Evolutionary conservation across 1,140 invertebrate genomes (phyloP), one percentile per base, ranked within the genome.

Genomic region (Pseudachorutes palmiensis): DNA sequence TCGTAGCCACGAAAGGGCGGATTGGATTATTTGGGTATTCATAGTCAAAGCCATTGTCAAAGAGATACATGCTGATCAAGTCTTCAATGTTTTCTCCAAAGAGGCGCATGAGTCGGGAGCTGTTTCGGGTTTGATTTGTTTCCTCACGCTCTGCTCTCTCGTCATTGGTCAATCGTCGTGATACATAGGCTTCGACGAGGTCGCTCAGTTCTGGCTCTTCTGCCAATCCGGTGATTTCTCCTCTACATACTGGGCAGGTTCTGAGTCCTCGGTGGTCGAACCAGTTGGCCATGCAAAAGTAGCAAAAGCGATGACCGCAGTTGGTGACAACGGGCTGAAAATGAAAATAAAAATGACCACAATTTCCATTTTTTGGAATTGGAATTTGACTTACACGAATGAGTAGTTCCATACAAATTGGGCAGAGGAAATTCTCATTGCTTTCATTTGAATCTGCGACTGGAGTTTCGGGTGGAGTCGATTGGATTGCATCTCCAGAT

Each of bases 361-460:
- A 45, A 60, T 59, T 24, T 63, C 29, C 16, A 28, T 49, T 61
- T 29, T 22, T 33, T 2, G 9, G 31, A n/a, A n/a, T n/a, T n/a
- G n/a, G n/a, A n/a, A 41, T 12, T 41, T 1, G 14, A 33, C 31
- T 24, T 63, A 71, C 70, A 49, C 65, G 45, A 48, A 71, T 71
- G 30, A 71, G 58, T 30, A 36, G 62, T 1, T 71, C 70, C 32
- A 68, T 36, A 51, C 70, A 71, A 32, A 71, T 63, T n/a, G 66
- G 59, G 45, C 70, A 71, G 16, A 33, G 33, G 32, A 31, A 68
- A 29, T 71, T 66, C n/a, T 69, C 68, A 24, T 62, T 30, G n/a
- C 24, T 24, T 57, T n/a, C 16, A 49, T 26, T 16, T 22, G 61
- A 36, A 2, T 63, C 26, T 28, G 12, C 45, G 31, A 22, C 1